These are phyloP conservation scores for Stichopus horrens DNA, from an alignment of 53 echinoderm and acorn worm species.

Conservation along the genomic window DNA sequence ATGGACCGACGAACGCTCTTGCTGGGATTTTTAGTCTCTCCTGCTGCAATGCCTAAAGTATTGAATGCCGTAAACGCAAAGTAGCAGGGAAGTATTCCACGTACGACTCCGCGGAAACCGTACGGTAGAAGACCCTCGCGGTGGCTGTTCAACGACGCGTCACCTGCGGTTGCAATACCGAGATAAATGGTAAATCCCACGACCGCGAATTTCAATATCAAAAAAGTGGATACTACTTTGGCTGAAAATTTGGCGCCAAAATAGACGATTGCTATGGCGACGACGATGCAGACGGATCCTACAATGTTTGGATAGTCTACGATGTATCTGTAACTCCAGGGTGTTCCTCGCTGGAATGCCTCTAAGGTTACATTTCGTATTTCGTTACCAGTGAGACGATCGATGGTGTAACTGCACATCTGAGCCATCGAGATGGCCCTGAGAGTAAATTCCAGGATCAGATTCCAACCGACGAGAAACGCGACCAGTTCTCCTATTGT, in stretches of 20 bases:
- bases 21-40: neutral
- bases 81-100: slow-evolving; percentile 19
- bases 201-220: slow-evolving; percentile 16
- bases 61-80: slow-evolving; percentile 40
- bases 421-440: slow-evolving; percentile 72
- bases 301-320: slow-evolving; percentile 16
- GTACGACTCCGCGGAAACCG: neutral
- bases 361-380: slow-evolving; percentile 9
- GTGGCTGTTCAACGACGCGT: neutral
- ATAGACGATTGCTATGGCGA: slow-evolving; percentile 4
- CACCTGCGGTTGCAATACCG: neutral
- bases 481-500: slow-evolving; percentile 75
- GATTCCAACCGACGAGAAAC: slow-evolving; percentile 82
- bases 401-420: slow-evolving; percentile 51
- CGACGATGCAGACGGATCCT: slow-evolving; percentile 17
- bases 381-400: neutral
- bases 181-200: slow-evolving; percentile 22
- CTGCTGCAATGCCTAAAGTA: slow-evolving; percentile 5
- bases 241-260: slow-evolving; percentile 28
- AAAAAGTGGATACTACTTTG: neutral
- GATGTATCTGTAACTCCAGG: slow-evolving; percentile 8
- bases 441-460: slow-evolving; percentile 77
- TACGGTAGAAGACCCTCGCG: neutral
- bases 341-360: slow-evolving; percentile 5
- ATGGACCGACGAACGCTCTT: slow-evolving; percentile 1